Evolutionary conservation across 1,140 invertebrate species (phyloP).

Genomic region (Cylas formicarius): DNA sequence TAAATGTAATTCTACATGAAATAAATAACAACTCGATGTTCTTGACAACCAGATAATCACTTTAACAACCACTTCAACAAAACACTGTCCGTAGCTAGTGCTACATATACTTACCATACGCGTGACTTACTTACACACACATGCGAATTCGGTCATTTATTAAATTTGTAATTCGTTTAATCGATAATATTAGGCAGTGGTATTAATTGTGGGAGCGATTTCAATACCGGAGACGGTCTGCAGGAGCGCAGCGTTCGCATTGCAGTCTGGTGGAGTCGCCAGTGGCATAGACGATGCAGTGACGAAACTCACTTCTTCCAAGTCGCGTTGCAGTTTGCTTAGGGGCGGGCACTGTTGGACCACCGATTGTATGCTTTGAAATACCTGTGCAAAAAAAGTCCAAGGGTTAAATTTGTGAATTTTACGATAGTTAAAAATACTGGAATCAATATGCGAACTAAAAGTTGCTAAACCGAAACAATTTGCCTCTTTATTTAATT

Average conservation of each 20-base stretch:
- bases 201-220: conserved; percentile 34
- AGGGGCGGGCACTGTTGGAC: conserved; percentile 42
- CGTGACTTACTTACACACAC: background rate
- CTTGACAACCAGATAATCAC: background rate
- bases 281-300: conserved; percentile 39
- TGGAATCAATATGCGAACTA: background rate
- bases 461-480: background rate
- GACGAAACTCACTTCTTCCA: conserved; percentile 44
- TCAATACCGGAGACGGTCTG: conserved; percentile 33
- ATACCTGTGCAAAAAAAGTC: conserved; percentile 31
- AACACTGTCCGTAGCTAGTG: conserved; percentile 1
- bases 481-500: too few species aligned
- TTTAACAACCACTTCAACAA: background rate
- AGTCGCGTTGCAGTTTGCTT: conserved; percentile 40
- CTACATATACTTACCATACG: conserved; percentile 10
- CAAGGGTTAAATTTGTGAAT: background rate
- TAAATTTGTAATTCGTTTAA: background rate
- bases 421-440: background rate
- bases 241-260: conserved; percentile 40
- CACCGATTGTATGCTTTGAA: conserved; percentile 41
- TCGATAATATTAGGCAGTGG: conserved; percentile 34
- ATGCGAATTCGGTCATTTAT: conserved; percentile 1
- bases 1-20: background rate
- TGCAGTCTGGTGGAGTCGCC: conserved; percentile 39
- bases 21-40: too few species aligned